A percentile compares a stretch with the other conserved stretches of the same genome.
Evolutionary conservation across 2,113 vertebrate genomes (phyloP).

Genomic region (Pantherophis guttatus): DNA sequence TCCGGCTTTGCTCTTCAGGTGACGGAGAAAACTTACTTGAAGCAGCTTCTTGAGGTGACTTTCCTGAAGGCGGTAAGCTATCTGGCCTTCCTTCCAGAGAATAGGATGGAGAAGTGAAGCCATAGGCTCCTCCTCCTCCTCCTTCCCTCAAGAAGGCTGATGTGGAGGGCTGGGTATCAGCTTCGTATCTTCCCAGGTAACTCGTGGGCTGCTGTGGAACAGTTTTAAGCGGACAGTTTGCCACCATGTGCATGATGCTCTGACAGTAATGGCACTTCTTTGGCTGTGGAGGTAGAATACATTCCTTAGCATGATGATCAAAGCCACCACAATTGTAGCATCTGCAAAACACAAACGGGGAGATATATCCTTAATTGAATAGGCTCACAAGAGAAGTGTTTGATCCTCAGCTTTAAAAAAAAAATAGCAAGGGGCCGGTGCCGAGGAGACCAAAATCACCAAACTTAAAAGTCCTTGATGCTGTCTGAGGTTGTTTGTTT

Average conservation of each 20-base stretch:
- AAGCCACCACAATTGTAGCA: conserved; percentile 85
- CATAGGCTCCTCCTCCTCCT: conserved; percentile 51
- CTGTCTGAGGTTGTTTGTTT: not conserved
- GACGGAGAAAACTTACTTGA: conserved; percentile 76
- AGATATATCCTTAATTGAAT: accelerated
- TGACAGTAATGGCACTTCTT: conserved; percentile 89
- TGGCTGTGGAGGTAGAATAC: conserved; percentile 84
- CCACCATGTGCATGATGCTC: conserved; percentile 85
- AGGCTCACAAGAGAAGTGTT: accelerated
- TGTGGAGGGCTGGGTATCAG: conserved; percentile 78
- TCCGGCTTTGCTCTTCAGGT: conserved; percentile 85
- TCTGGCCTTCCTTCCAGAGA: conserved; percentile 73
- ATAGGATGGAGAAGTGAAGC: conserved; percentile 60
- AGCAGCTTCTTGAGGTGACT: conserved; percentile 80
- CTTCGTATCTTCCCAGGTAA: conserved; percentile 87
- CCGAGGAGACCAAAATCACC: not conserved
- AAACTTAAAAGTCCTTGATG: not conserved
- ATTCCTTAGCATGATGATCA: conserved; percentile 84
- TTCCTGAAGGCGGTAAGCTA: conserved; percentile 71
- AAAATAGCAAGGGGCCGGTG: not conserved
- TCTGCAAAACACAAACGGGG: conserved; percentile 62
- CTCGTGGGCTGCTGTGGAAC: conserved; percentile 62
- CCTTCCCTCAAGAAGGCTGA: conserved; percentile 73
- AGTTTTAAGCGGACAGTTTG: conserved; percentile 79
- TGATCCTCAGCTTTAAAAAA: not conserved